Conservation (phyloP, 2,797 vertebrate genomes). For the Numenius phaeopus region DNA sequence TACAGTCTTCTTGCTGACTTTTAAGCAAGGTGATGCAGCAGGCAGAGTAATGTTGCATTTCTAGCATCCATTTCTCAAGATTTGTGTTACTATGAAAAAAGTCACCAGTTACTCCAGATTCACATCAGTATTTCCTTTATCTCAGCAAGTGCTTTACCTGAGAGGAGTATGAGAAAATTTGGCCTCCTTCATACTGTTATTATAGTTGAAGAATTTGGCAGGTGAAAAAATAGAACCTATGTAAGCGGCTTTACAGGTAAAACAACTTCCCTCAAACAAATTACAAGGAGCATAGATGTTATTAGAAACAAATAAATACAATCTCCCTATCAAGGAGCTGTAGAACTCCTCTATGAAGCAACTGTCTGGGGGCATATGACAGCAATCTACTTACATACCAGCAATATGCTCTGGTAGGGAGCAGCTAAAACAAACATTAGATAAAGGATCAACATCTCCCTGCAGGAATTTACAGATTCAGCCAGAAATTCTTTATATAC, state of each 20-base stretch:
- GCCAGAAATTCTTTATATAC: constrained; percentile 15
- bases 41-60: neutral
- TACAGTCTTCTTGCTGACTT: neutral
- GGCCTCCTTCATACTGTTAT: neutral
- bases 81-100: neutral
- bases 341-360: neutral
- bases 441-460: constrained; percentile 8
- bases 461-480: neutral
- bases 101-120: neutral
- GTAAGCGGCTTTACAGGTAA: neutral
- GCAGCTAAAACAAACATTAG: constrained; percentile 23
- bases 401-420: neutral
- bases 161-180: neutral
- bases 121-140: neutral
- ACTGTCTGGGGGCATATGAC: neutral
- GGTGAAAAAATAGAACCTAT: neutral
- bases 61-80: neutral
- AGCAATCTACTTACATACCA: neutral
- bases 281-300: neutral
- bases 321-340: neutral
- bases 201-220: neutral
- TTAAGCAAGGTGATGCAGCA: neutral
- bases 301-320: neutral
- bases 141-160: neutral
- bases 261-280: neutral